Base-by-base conservation (phyloP, 2,888 invertebrate genomes). In the Druceiella hillmani region DNA sequence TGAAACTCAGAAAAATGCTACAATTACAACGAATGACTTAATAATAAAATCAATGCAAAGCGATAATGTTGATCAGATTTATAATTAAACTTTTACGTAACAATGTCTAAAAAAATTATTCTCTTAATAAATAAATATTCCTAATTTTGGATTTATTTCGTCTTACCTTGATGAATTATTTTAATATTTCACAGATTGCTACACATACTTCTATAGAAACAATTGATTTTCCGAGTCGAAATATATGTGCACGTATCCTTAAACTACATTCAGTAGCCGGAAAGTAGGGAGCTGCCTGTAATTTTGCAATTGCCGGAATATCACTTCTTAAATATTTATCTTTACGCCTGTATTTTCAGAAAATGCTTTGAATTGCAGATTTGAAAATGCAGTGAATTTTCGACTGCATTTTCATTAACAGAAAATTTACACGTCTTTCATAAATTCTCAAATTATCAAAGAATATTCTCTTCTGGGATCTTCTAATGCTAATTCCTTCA, bases 401-500 rank as follows among this genome's bases (percentile, higher is more conserved):
- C n/a, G 35, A 17, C 7, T 36, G 26, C 2, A 33, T 14, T 46
- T 43, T 46, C 43, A 16, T 43, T 45, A 44, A 46, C 43, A 48
- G 43, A 44, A 44, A 42, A 46, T 43, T 41, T 17, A 45, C 44
- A 40, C 44, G 40, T 44, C 42, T 46, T 47, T 50, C 39, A 36
- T 40, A 11, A 33, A 26, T 30, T 20, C 32, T 13, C 27, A 44
- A 13, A 43, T 38, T 41, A 46, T 39, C 34, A 24, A 48, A 48
- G 27, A 42, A 41, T 40, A 40, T 42, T 44, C 45, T 38, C 28
- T 28, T 43, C 40, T 29, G 17, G 41, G 45, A 38, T 50, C 50
- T 37, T 49, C 47, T 40, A 49, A 47, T 40, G 46, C 48, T 42
- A 49, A 43, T 41, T 51, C 48, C 41, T 43, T 47, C 27, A 49